Percentiles rank a stretch among this genome's conserved stretches.
These are phyloP conservation scores for Peromyscus californicus DNA, from an alignment of 2,113 vertebrate species.

Conservation along the genomic window DNA sequence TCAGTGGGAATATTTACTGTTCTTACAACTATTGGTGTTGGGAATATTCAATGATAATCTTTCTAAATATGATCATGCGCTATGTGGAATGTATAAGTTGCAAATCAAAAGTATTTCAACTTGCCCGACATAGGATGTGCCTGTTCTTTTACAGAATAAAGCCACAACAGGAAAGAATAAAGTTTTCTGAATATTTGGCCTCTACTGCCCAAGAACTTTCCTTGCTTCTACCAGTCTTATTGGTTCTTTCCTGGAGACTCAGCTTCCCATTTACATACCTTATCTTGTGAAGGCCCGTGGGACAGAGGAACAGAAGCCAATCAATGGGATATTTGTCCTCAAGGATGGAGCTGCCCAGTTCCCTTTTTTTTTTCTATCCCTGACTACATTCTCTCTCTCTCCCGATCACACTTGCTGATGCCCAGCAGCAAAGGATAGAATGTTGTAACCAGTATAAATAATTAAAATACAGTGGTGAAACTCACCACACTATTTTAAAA, in stretches of 20 bases:
- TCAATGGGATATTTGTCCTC: background rate
- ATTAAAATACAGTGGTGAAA: background rate
- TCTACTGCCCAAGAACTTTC: fast-evolving
- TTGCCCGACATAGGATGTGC: background rate
- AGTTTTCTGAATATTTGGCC: background rate
- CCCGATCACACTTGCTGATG: background rate
- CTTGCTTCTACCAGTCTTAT: fast-evolving
- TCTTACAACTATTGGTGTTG: background rate
- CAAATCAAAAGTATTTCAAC: background rate
- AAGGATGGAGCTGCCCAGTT: background rate
- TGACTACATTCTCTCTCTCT: background rate
- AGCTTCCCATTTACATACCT: fast-evolving
- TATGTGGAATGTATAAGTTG: background rate
- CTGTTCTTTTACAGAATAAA: background rate
- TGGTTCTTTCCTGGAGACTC: fast-evolving
- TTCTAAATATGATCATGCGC: background rate
- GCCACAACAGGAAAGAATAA: background rate
- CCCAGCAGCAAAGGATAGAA: background rate
- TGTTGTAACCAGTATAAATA: background rate
- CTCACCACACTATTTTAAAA: background rate
- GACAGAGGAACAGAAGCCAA: background rate
- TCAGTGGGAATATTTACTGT: background rate
- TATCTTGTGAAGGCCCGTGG: fast-evolving
- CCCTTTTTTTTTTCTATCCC: background rate
- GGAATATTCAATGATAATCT: background rate